phyloP scores from a whole-genome alignment of 1,140 invertebrate genomes.

The Acromyrmex charruanus region DNA sequence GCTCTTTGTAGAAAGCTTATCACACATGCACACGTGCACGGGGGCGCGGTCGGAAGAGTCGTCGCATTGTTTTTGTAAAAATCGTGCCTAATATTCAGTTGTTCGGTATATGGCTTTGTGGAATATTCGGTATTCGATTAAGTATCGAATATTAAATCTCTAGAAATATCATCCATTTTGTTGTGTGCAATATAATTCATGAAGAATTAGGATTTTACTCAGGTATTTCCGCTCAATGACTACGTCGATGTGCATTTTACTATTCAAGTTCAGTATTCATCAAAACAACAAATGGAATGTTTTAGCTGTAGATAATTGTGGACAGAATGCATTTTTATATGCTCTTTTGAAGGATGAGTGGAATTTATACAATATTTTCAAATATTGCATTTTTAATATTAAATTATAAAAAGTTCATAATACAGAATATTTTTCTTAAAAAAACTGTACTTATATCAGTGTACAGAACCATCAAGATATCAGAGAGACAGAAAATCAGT shows the following conservation, averaged over 20 bases:
- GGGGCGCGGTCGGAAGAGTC: too few relatives aligned
- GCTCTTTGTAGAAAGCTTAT: too few relatives aligned
- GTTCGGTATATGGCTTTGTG: too few relatives aligned
- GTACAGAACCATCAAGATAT: neutral
- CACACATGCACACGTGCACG: too few relatives aligned
- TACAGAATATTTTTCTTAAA: constrained; percentile 45
- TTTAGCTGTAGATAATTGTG: constrained; percentile 33
- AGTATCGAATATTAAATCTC: too few relatives aligned
- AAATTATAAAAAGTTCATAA: neutral
- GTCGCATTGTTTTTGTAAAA: too few relatives aligned
- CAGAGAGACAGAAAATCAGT: neutral
- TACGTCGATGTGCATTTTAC: neutral
- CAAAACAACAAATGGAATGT: neutral
- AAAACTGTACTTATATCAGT: constrained; percentile 67
- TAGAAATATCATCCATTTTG: neutral
- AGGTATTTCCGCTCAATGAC: constrained; percentile 39
- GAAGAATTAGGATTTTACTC: constrained; percentile 2
- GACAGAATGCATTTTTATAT: constrained; percentile 22
- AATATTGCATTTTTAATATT: neutral
- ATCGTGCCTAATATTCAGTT: too few relatives aligned
- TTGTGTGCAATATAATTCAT: constrained; percentile 58
- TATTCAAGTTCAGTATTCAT: neutral
- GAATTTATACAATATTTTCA: neutral
- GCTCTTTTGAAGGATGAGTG: neutral
- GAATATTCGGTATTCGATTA: too few relatives aligned